These are phyloP conservation scores for Diabrotica balteata DNA, from an alignment of 2,888 invertebrate genomes.

Conservation along the genomic window DNA sequence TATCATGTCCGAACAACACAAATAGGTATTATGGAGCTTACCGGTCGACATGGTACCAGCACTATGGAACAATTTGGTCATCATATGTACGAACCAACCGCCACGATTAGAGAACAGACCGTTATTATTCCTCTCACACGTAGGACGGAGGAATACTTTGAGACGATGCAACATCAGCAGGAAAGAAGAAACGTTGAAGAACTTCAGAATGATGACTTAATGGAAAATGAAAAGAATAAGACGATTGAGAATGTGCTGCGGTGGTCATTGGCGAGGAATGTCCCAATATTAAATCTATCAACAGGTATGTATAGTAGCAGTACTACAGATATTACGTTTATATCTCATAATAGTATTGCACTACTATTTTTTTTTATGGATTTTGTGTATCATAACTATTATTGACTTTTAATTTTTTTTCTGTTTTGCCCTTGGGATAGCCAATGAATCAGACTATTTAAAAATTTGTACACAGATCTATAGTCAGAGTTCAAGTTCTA, in stretches of 20 bases:
- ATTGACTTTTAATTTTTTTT: too few species aligned
- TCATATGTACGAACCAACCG: constrained; percentile 69
- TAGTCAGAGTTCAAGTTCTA: too few species aligned
- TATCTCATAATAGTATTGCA: too few species aligned
- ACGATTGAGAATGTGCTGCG: constrained; percentile 56
- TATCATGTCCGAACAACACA: constrained; percentile 90
- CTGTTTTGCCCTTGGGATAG: too few species aligned
- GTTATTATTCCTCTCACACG: constrained; percentile 71
- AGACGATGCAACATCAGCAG: constrained; percentile 54
- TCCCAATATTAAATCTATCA: constrained; percentile 47
- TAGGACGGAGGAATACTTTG: constrained; percentile 69
- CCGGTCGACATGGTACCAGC: constrained; percentile 60
- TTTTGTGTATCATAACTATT: too few species aligned
- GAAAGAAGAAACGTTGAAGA: constrained; percentile 18
- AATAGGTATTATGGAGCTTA: constrained; percentile 73
- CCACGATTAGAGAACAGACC: constrained; percentile 62
- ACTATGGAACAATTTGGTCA: constrained; percentile 69
- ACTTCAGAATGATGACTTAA: too few species aligned
- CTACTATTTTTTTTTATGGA: too few species aligned
- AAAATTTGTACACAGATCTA: too few species aligned
- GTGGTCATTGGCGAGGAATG: constrained; percentile 58
- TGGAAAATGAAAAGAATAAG: constrained; percentile 39
- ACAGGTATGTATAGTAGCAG: constrained; percentile 34
- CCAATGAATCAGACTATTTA: too few species aligned
- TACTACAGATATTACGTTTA: constrained; percentile 13